Conservation (phyloP, 2,888 invertebrate species). For the Unio pictorum region DNA sequence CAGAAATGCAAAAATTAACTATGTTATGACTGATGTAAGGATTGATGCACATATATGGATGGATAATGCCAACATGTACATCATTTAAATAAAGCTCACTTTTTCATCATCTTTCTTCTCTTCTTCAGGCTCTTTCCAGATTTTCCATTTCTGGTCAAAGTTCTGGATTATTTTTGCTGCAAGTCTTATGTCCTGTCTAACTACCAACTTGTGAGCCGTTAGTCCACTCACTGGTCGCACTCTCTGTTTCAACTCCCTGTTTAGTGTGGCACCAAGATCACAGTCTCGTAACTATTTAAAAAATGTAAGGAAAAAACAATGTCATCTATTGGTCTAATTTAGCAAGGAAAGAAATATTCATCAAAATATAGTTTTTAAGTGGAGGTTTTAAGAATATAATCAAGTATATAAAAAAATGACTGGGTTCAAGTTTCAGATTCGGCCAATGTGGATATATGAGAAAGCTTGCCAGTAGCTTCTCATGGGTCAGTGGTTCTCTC, state of each 20-base stretch:
- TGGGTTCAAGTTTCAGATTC: no score
- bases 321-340: no score
- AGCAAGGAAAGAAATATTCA: background rate
- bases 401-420: no score
- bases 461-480: no score
- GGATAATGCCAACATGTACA: no score
- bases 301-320: constrained; percentile 10
- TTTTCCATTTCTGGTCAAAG: constrained; percentile 86
- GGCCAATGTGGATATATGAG: no score
- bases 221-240: constrained; percentile 81
- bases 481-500: background rate
- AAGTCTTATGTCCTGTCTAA: constrained; percentile 91
- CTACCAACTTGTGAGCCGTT: constrained; percentile 70
- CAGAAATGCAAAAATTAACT: no score
- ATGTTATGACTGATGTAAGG: no score
- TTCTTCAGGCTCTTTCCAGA: constrained; percentile 79
- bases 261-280: constrained; percentile 95
- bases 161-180: constrained; percentile 93
- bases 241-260: constrained; percentile 94
- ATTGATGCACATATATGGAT: no score
- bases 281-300: constrained; percentile 83
- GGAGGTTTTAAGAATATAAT: background rate
- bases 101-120: constrained; percentile 66
- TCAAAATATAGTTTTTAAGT: background rate
- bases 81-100: constrained; percentile 11